Evolutionary conservation across 2,113 vertebrate species (phyloP), one percentile per base, ranked within the genome.

Genomic region (Edolisoma coerulescens): DNA sequence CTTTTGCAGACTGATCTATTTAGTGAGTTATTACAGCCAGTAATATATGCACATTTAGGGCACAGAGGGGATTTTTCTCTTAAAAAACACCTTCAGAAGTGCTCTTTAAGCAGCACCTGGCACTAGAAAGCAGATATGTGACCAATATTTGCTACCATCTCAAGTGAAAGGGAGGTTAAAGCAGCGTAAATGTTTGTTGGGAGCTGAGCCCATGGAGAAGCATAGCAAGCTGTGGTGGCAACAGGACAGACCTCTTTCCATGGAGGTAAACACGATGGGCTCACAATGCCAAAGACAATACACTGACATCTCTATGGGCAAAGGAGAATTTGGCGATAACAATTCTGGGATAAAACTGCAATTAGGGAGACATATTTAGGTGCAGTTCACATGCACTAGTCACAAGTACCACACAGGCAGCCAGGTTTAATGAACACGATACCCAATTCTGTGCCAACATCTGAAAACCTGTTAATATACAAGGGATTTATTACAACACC

Each of bases 1-100:
- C 87, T 61, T 85, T 41, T 75, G n/a, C 64, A 95, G 70, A 65
- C 23, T 82, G 86, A 93, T 92, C 44, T 77, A 42, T 93, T 88
- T 64, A 79, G 32, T 2, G 0, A 44, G 39, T 27, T 57, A 65
- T 76, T 91, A 73, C 23, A 80, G 63, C 21, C 54, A 54, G 88
- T 56, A 91, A 79, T 24, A 0, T 54, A 93, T 23, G 63, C 70
- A 85, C 35, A 47, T 69, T 68, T 52, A 85, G 95, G 87, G 35
- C 52, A 47, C 53, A 70, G 35, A 91, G 54, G 27, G 59, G 35
- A 92, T 81, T 93, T 67, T 90, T 79, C 84, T 79, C 81, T 70
- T 47, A 76, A 83, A 83, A 76, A 91, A 65, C 63, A 84, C 70
- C 70, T 82, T 95, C 39, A 88, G 49, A 93, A 94, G 27, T 63